phyloP scores from a whole-genome alignment of 2,113 vertebrate species.

The Bufo gargarizans region DNA sequence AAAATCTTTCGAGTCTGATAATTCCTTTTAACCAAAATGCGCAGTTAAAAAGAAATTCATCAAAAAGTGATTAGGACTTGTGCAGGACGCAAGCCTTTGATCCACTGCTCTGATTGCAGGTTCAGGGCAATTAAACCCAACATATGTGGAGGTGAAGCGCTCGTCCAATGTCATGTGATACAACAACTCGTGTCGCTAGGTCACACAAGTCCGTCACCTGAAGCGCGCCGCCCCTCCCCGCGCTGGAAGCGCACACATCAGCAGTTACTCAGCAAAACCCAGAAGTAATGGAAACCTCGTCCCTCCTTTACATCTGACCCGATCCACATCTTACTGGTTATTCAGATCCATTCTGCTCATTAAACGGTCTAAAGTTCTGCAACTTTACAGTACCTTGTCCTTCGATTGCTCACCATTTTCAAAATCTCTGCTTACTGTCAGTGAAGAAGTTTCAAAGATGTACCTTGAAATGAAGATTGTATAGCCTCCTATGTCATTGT shows the following conservation, averaged over 20 bases:
- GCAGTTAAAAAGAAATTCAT: conserved; percentile 18
- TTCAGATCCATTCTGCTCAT: too few species aligned
- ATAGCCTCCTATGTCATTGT: background rate
- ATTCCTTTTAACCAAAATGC: background rate
- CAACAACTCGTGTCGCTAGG: conserved; percentile 1
- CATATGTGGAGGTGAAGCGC: conserved; percentile 25
- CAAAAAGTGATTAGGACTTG: conserved; percentile 23
- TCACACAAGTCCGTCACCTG: conserved; percentile 22
- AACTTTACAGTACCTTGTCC: too few species aligned
- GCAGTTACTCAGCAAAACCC: conserved; percentile 2
- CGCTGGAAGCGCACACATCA: background rate
- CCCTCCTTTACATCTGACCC: background rate
- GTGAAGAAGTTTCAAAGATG: background rate
- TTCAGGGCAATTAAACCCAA: conserved; percentile 38
- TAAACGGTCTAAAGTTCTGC: too few species aligned
- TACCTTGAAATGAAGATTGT: background rate
- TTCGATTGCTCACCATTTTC: background rate
- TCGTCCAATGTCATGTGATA: conserved; percentile 19
- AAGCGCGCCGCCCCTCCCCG: background rate
- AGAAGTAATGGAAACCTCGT: background rate
- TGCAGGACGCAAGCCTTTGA: background rate
- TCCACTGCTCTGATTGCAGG: background rate
- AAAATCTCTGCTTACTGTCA: too few species aligned
- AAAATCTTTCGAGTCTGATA: background rate
- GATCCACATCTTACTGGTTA: too few species aligned